Conservation (phyloP, 2,888 invertebrate genomes). For the Trichogramma dendrolimi region DNA sequence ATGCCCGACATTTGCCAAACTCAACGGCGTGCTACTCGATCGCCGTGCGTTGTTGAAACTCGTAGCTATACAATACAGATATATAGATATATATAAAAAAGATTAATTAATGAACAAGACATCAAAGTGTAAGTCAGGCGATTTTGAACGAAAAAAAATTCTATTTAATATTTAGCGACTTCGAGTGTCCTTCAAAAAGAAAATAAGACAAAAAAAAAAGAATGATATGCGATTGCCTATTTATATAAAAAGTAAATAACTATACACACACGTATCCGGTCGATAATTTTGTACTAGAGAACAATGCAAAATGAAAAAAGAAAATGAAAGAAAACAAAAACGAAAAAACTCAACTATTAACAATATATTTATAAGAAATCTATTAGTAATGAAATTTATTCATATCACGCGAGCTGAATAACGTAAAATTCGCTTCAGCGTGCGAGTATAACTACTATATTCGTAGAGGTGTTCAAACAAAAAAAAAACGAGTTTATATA, state of each 20-base stretch:
- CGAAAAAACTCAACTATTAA: neutral
- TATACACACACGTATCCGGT: constrained; percentile 1
- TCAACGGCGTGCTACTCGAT: too few species aligned
- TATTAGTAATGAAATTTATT: constrained; percentile 21
- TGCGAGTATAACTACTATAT: constrained; percentile 11
- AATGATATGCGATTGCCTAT: too few species aligned
- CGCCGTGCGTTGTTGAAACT: too few species aligned
- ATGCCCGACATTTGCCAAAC: too few species aligned
- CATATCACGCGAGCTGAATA: constrained; percentile 32
- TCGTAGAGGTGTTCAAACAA: neutral
- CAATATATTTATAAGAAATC: neutral
- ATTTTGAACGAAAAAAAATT: neutral
- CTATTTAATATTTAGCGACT: constrained; percentile 15
- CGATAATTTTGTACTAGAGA: constrained; percentile 36
- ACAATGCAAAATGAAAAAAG: constrained; percentile 3
- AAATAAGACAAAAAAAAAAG: constrained; percentile 6
- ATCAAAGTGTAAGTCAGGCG: too few species aligned
- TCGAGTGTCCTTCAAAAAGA: constrained; percentile 26
- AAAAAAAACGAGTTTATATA: constrained; percentile 10
- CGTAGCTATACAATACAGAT: too few species aligned
- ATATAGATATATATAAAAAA: too few species aligned
- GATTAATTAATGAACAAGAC: too few species aligned
- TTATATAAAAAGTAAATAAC: too few species aligned
- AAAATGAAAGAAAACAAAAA: neutral
- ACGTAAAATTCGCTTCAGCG: constrained; percentile 17